phyloP scores from a whole-genome alignment of 2,888 invertebrate genomes.

The Glyphotaelius pellucidus region DNA sequence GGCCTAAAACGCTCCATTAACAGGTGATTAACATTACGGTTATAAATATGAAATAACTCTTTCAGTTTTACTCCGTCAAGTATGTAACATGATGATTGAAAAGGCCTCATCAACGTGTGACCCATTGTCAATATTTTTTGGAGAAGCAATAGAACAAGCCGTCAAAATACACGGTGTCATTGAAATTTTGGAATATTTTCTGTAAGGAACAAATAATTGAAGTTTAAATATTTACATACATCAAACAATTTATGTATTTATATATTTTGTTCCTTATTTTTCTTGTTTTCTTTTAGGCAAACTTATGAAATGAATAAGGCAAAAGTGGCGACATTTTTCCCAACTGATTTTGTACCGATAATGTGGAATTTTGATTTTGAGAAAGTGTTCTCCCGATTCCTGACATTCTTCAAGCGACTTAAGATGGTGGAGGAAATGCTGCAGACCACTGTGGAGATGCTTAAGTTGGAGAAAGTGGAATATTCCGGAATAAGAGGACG shows the following conservation, averaged over 20 bases:
- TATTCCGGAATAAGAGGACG: constrained; percentile 84
- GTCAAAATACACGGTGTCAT: constrained; percentile 78
- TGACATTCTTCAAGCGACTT: constrained; percentile 81
- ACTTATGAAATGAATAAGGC: constrained; percentile 77
- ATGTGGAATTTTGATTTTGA: constrained; percentile 87
- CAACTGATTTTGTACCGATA: constrained; percentile 78
- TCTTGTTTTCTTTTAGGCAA: constrained; percentile 69
- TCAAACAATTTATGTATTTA: not conserved
- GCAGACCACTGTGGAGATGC: constrained; percentile 87
- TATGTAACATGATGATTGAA: constrained; percentile 89
- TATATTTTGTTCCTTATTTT: not conserved
- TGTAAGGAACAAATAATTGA: constrained; percentile 73
- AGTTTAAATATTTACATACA: not conserved
- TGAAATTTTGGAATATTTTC: constrained; percentile 76
- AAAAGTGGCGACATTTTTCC: constrained; percentile 78
- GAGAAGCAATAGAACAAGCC: constrained; percentile 87
- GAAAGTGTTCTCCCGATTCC: constrained; percentile 83
- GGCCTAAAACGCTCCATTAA: no score
- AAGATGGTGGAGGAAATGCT: constrained; percentile 83
- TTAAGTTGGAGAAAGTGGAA: constrained; percentile 91
- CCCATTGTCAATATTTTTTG: constrained; percentile 89
- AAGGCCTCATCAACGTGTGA: constrained; percentile 86
- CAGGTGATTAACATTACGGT: not conserved
- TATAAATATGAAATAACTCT: not conserved
- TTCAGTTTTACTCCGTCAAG: constrained; percentile 84